Evolutionary conservation across 2,113 vertebrate species (phyloP).

Genomic region (Silurus meridionalis): DNA sequence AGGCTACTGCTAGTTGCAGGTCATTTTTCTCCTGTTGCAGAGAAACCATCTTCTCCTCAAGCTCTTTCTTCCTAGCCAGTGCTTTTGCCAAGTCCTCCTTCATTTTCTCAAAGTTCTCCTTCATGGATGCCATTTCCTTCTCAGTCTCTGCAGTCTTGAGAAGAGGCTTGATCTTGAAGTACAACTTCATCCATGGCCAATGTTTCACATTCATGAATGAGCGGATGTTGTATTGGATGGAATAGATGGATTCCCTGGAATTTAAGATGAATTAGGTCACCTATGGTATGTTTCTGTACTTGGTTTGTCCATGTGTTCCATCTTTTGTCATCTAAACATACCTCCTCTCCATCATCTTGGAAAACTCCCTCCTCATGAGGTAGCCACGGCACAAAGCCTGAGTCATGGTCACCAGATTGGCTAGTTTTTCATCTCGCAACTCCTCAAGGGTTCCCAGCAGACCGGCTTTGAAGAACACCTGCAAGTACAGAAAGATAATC

Average conservation of each 20-base stretch:
- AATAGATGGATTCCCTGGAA: too few species aligned
- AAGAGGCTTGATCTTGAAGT: constrained; percentile 86
- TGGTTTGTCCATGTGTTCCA: too few species aligned
- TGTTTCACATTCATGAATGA: constrained; percentile 91
- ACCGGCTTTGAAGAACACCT: constrained; percentile 80
- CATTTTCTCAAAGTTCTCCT: constrained; percentile 76
- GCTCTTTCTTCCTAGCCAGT: constrained; percentile 77
- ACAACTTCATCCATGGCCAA: constrained; percentile 94
- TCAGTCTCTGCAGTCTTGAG: constrained; percentile 77
- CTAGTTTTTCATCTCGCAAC: constrained; percentile 91
- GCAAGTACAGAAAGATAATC: neutral
- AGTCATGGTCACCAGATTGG: constrained; percentile 73
- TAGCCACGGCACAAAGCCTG: constrained; percentile 69
- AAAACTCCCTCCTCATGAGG: constrained; percentile 70
- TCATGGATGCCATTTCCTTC: constrained; percentile 81
- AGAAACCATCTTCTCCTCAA: constrained; percentile 81
- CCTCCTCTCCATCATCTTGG: constrained; percentile 70
- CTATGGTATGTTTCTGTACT: too few species aligned
- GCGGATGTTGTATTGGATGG: constrained; percentile 82
- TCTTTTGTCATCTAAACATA: constrained; percentile 48
- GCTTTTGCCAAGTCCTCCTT: constrained; percentile 78
- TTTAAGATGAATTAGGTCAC: too few species aligned
- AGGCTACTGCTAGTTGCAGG: constrained; percentile 72
- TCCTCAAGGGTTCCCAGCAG: constrained; percentile 88
- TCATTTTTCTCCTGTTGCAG: constrained; percentile 79